Percentiles rank a stretch among this genome's conserved stretches.
Evolutionary conservation across 2,113 vertebrate genomes (phyloP).

Genomic region (Anguilla japonica): DNA sequence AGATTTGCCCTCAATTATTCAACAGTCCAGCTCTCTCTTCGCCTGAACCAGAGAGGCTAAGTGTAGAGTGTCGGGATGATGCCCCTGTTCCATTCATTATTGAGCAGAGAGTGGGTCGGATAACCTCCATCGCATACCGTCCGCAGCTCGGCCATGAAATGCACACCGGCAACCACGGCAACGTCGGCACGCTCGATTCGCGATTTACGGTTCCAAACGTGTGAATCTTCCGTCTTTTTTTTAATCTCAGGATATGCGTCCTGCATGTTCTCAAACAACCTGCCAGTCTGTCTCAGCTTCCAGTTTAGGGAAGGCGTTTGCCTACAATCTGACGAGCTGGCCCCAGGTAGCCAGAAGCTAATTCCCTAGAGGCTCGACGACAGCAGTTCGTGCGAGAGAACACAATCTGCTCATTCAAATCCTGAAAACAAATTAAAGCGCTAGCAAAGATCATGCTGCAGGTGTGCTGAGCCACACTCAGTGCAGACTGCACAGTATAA

Average conservation of each 20-base stretch:
- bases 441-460: not conserved
- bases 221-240: too few relatives aligned
- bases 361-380: not conserved
- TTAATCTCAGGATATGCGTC: not conserved
- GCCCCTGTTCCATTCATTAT: conserved; percentile 46
- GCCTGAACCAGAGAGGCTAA: conserved; percentile 30
- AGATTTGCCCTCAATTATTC: conserved; percentile 55
- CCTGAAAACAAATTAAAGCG: not conserved
- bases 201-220: not conserved
- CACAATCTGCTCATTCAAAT: not conserved
- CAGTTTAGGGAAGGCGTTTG: not conserved
- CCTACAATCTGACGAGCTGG: not conserved
- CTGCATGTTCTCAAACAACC: not conserved
- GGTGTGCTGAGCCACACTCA: not conserved
- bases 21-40: conserved; percentile 10
- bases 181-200: not conserved
- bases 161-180: not conserved
- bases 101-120: conserved; percentile 31
- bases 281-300: not conserved
- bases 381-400: not conserved
- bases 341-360: not conserved
- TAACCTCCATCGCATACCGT: conserved; percentile 32
- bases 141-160: conserved; percentile 4
- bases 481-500: too few relatives aligned
- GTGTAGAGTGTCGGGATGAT: conserved; percentile 48